Percentiles rank a stretch among this genome's conserved stretches.
These are phyloP conservation scores for Danio choprae DNA, from an alignment of 2,797 vertebrate genomes.

Conservation along the genomic window DNA sequence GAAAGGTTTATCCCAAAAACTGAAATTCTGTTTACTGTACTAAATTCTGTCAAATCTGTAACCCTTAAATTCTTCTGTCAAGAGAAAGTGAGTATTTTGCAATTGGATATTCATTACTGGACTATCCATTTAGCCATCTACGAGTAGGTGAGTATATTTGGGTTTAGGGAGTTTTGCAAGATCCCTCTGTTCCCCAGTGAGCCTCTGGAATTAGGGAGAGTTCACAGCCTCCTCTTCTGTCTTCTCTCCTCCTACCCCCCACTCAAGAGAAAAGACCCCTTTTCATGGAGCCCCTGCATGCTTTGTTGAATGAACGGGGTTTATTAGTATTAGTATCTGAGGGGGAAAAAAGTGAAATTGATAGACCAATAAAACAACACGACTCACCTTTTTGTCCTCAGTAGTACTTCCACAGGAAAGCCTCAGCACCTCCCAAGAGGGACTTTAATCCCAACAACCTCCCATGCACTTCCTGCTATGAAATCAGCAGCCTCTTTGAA, in stretches of 20 bases:
- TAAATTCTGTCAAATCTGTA: neutral
- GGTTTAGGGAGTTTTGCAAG: constrained; percentile 2
- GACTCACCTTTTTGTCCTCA: constrained; percentile 75
- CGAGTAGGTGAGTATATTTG: neutral
- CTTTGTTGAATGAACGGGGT: constrained; percentile 71
- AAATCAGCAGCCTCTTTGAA: constrained; percentile 61
- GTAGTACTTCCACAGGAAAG: constrained; percentile 68
- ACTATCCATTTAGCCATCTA: neutral
- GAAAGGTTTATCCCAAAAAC: neutral
- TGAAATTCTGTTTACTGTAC: neutral
- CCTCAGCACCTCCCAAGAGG: constrained; percentile 70
- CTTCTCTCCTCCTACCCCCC: constrained; percentile 37
- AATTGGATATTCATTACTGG: neutral
- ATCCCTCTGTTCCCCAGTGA: constrained; percentile 36
- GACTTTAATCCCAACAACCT: constrained; percentile 72
- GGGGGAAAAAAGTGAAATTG: constrained; percentile 39
- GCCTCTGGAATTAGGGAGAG: constrained; percentile 60
- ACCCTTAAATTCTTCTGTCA: neutral
- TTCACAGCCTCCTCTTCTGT: constrained; percentile 44
- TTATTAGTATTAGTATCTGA: constrained; percentile 42
- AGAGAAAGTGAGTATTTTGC: neutral
- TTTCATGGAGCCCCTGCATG: constrained; percentile 69
- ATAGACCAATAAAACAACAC: constrained; percentile 58
- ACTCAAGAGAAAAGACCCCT: constrained; percentile 53
- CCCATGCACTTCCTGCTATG: constrained; percentile 67